These are phyloP conservation scores for Leptopilina clavipes DNA, from an alignment of 1,140 invertebrate genomes.

Conservation along the genomic window DNA sequence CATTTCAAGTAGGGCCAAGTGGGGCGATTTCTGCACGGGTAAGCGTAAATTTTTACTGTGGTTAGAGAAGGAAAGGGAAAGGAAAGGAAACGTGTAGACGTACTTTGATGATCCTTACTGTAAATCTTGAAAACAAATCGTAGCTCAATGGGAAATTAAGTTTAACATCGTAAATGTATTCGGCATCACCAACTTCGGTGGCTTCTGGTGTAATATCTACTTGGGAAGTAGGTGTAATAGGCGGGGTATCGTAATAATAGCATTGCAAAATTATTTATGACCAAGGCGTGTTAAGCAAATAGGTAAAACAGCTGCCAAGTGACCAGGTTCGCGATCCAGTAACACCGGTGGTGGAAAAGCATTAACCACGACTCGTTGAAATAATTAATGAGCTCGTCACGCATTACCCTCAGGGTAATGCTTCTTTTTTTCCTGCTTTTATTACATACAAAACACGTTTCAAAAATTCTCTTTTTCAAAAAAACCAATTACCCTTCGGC, in stretches of 20 bases:
- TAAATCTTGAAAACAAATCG: too few species aligned
- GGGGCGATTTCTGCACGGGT: too few species aligned
- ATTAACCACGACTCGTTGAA: constrained; percentile 70
- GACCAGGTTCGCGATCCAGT: constrained; percentile 62
- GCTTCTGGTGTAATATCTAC: constrained; percentile 43
- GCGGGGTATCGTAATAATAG: constrained; percentile 64
- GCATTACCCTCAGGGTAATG: constrained; percentile 46
- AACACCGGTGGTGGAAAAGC: constrained; percentile 53
- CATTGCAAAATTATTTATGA: constrained; percentile 65
- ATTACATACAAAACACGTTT: not conserved
- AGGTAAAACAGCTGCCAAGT: constrained; percentile 71
- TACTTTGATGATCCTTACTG: too few species aligned
- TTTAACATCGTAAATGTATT: constrained; percentile 54
- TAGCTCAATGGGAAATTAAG: constrained; percentile 56
- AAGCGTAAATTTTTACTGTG: too few species aligned
- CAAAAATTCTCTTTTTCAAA: too few species aligned
- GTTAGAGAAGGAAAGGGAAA: too few species aligned
- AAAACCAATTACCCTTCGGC: too few species aligned
- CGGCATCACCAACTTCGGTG: constrained; percentile 43
- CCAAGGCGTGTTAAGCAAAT: constrained; percentile 68
- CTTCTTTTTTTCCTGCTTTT: constrained; percentile 47
- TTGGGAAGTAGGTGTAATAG: constrained; percentile 59
- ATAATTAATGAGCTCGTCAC: constrained; percentile 72
- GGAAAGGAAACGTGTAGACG: too few species aligned
- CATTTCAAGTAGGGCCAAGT: too few species aligned